Evolutionary conservation across 2,797 vertebrate species (phyloP).

Genomic region (Chloroceryle amazona): DNA sequence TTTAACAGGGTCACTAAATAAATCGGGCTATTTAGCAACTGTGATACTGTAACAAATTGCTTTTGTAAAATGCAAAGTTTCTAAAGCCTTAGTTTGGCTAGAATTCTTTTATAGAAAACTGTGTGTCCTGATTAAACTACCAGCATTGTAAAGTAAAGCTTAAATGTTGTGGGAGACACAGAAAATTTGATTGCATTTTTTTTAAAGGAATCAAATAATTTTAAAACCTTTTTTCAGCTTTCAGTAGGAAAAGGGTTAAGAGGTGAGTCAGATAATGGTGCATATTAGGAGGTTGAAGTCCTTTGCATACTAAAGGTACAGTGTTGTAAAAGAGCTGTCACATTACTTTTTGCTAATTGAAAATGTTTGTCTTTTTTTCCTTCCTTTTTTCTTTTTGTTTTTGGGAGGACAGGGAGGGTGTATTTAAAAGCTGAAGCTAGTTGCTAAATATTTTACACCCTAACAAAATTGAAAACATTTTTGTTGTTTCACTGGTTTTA

Average conservation of each 20-base stretch:
- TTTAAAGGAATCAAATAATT: slow-evolving; percentile 4
- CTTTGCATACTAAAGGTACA: slow-evolving; percentile 71
- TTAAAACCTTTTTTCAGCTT: slow-evolving; percentile 7
- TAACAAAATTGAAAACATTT: slow-evolving; percentile 38
- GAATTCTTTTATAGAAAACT: slow-evolving; percentile 62
- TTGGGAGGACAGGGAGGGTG: neutral
- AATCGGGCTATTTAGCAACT: slow-evolving; percentile 72
- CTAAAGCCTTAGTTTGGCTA: slow-evolving; percentile 62
- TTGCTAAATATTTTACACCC: slow-evolving; percentile 39
- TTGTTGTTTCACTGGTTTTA: slow-evolving; percentile 45
- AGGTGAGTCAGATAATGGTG: neutral
- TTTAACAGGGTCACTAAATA: slow-evolving; percentile 78
- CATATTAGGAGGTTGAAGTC: slow-evolving; percentile 61
- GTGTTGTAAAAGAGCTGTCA: slow-evolving; percentile 15
- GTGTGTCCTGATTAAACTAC: slow-evolving; percentile 28
- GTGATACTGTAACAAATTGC: slow-evolving; percentile 64
- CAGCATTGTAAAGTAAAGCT: slow-evolving; percentile 43
- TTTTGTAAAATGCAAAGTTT: slow-evolving; percentile 70
- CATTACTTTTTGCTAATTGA: slow-evolving; percentile 10
- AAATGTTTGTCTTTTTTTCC: neutral
- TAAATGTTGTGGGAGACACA: neutral
- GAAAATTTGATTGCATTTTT: neutral
- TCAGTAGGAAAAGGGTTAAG: neutral
- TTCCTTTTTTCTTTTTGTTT: neutral
- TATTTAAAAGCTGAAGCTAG: slow-evolving; percentile 40